phyloP scores from a whole-genome alignment of 2,113 vertebrate species.

The Acrocephalus arundinaceus region DNA sequence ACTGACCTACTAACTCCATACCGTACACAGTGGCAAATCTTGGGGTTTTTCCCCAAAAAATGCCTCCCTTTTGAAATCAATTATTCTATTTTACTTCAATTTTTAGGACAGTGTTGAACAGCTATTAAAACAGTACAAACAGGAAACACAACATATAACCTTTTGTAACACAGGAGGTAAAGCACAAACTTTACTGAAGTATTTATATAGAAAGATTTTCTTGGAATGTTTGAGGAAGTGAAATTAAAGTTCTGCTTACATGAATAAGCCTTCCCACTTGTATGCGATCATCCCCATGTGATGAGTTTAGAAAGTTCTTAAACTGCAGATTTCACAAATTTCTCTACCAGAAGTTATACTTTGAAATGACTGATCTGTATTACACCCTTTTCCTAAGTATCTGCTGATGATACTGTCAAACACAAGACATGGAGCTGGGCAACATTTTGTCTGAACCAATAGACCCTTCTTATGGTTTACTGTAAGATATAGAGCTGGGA shows the following conservation, averaged over 20 bases:
- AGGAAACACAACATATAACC: neutral
- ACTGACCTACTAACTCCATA: neutral
- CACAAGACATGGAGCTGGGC: neutral
- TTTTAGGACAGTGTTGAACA: neutral
- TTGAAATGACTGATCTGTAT: neutral
- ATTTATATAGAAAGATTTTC: neutral
- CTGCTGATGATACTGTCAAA: neutral
- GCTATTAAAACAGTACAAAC: neutral
- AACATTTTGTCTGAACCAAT: neutral
- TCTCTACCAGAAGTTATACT: neutral
- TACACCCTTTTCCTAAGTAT: neutral
- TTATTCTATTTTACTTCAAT: neutral
- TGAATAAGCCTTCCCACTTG: neutral
- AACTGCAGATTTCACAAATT: neutral
- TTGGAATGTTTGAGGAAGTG: neutral
- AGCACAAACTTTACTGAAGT: neutral
- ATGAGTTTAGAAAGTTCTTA: neutral
- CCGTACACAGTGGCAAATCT: neutral
- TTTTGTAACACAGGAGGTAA: neutral
- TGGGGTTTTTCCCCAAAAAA: rapidly evolving
- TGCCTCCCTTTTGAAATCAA: neutral
- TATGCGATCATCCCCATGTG: neutral
- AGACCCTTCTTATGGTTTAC: neutral
- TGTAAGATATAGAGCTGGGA: neutral
- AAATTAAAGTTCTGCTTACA: neutral